Evolutionary conservation across 2,888 invertebrate genomes (phyloP).

Genomic region (Pasiphila rectangulata): DNA sequence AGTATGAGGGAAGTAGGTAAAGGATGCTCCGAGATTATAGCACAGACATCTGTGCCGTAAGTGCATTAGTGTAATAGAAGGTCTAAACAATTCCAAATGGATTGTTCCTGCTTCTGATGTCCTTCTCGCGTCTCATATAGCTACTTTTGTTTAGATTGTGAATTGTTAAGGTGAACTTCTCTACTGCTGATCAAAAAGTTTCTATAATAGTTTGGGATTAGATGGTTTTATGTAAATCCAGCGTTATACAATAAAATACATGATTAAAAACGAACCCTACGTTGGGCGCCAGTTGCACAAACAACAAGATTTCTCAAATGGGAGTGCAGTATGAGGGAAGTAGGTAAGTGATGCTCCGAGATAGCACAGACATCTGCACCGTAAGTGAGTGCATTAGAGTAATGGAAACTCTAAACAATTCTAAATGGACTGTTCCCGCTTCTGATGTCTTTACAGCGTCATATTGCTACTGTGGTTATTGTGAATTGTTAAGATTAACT

Average conservation of each 20-base stretch:
- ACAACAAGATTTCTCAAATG: too few relatives aligned
- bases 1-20: constrained; percentile 4
- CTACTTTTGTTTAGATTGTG: background rate
- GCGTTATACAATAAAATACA: too few relatives aligned
- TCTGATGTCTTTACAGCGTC: too few relatives aligned
- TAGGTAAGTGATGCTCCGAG: constrained; percentile 9
- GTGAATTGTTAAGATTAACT: too few relatives aligned
- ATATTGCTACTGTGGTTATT: too few relatives aligned
- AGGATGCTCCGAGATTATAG: constrained; percentile 9
- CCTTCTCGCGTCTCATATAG: background rate
- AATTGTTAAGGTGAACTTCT: background rate
- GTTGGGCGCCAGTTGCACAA: too few relatives aligned
- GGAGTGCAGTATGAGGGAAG: constrained; percentile 1
- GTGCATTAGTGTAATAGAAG: constrained; percentile 19
- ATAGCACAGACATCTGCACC: constrained; percentile 12
- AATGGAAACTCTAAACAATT: background rate
- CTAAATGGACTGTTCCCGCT: background rate
- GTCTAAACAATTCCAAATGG: constrained; percentile 1
- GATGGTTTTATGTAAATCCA: too few relatives aligned
- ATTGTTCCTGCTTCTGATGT: background rate
- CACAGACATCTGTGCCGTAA: constrained; percentile 15
- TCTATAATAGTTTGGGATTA: too few relatives aligned
- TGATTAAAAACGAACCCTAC: too few relatives aligned
- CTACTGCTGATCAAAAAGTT: background rate
- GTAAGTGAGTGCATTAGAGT: constrained; percentile 18